Evolutionary conservation across 2,797 vertebrate genomes (phyloP).

Genomic region (Moxostoma hubbsi): DNA sequence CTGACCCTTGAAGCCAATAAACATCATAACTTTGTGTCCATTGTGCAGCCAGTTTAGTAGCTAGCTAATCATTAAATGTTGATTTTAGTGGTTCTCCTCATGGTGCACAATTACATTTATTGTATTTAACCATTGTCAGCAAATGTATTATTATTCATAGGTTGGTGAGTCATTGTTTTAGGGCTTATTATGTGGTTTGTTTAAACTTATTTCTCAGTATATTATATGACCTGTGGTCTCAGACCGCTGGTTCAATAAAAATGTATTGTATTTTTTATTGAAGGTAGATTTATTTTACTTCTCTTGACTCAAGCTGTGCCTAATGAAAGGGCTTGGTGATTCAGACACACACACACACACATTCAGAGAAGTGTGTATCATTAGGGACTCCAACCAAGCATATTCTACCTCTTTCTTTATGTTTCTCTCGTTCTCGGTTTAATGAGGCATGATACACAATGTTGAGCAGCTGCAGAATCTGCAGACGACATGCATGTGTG

Average conservation of each 20-base stretch:
- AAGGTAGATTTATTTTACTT: constrained; percentile 29
- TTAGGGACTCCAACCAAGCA: constrained; percentile 15
- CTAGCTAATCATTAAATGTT: constrained; percentile 21
- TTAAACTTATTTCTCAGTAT: background rate
- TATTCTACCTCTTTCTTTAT: constrained; percentile 55
- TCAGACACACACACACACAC: background rate
- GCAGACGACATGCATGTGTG: background rate
- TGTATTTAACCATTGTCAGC: constrained; percentile 3
- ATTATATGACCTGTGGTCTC: background rate
- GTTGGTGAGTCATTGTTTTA: background rate
- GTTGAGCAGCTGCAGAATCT: constrained; percentile 18
- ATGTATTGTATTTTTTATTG: constrained; percentile 4
- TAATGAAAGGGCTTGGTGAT: background rate
- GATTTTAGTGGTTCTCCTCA: constrained; percentile 4
- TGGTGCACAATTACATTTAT: constrained; percentile 16
- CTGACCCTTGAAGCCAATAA: background rate
- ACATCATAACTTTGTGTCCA: background rate
- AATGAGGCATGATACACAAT: constrained; percentile 57
- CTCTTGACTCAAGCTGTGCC: constrained; percentile 51
- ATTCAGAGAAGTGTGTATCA: constrained; percentile 7
- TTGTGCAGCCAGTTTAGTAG: constrained; percentile 1
- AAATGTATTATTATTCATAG: constrained; percentile 12
- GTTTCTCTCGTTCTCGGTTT: constrained; percentile 51
- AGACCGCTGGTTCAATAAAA: background rate
- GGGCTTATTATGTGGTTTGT: constrained; percentile 26